A percentile compares a stretch with the other conserved stretches of the same genome.
These are phyloP conservation scores for Corythornis vintsioides DNA, from an alignment of 2,113 vertebrate genomes.

Conservation along the genomic window DNA sequence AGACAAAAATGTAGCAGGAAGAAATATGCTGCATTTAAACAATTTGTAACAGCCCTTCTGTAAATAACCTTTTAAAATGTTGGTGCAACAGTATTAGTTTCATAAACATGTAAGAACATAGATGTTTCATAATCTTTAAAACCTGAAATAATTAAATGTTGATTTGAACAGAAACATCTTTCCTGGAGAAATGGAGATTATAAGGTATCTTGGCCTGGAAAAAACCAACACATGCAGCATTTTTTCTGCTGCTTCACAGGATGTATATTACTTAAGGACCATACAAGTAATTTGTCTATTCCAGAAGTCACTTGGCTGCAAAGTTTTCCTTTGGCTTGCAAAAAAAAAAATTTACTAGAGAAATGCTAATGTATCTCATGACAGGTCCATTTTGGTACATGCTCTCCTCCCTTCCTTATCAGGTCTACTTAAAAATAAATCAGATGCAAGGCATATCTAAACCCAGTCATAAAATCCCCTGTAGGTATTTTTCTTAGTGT, in stretches of 20 bases:
- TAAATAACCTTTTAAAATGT: not conserved
- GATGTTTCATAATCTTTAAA: not conserved
- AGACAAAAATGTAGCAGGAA: not conserved
- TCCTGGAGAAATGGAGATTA: not conserved
- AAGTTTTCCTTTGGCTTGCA: not conserved
- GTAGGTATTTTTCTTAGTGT: not conserved
- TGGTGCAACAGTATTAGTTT: not conserved
- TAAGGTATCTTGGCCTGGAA: not conserved
- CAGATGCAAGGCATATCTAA: not conserved
- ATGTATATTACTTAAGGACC: not conserved
- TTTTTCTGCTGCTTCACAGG: not conserved
- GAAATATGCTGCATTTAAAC: not conserved
- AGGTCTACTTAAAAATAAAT: not conserved
- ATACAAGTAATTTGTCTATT: not conserved
- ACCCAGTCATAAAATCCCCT: not conserved
- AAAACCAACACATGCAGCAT: not conserved
- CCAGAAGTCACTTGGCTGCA: not conserved
- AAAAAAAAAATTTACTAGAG: not conserved
- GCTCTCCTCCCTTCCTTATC: not conserved
- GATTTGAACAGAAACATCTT: not conserved
- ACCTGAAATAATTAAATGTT: not conserved
- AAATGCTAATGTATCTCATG: not conserved
- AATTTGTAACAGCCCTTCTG: not conserved
- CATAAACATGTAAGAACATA: not conserved
- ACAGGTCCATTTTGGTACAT: not conserved